Evolutionary conservation across 2,113 vertebrate genomes (phyloP).

Genomic region (Semnornis frantzii): DNA sequence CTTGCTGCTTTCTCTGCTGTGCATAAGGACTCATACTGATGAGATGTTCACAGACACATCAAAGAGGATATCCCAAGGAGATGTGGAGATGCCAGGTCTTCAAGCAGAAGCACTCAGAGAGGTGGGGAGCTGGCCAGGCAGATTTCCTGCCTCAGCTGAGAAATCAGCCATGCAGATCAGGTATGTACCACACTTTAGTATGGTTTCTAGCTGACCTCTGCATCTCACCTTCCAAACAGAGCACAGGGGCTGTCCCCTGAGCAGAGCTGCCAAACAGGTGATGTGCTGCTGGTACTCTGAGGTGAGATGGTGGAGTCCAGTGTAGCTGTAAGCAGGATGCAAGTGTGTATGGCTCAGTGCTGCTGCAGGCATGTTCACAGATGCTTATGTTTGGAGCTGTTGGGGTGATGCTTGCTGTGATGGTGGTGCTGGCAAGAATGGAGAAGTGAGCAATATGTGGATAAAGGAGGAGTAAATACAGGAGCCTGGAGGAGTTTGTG

Average conservation of each 20-base stretch:
- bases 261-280: rapidly evolving
- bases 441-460: background rate
- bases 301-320: background rate
- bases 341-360: background rate
- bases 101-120: background rate
- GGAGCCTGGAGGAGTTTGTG: background rate
- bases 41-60: background rate
- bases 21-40: background rate
- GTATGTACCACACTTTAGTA: background rate
- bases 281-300: background rate
- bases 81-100: background rate
- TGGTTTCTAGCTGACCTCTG: background rate
- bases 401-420: background rate
- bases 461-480: background rate
- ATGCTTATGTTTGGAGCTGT: background rate
- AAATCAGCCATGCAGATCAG: background rate
- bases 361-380: background rate
- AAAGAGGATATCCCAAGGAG: background rate
- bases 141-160: background rate
- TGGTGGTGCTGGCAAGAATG: background rate
- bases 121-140: background rate
- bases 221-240: background rate
- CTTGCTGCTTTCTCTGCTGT: background rate
- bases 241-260: rapidly evolving
- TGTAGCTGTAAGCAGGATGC: background rate